These are phyloP conservation scores for Clunio marinus DNA, from an alignment of 2,888 invertebrate species.

Conservation along the genomic window DNA sequence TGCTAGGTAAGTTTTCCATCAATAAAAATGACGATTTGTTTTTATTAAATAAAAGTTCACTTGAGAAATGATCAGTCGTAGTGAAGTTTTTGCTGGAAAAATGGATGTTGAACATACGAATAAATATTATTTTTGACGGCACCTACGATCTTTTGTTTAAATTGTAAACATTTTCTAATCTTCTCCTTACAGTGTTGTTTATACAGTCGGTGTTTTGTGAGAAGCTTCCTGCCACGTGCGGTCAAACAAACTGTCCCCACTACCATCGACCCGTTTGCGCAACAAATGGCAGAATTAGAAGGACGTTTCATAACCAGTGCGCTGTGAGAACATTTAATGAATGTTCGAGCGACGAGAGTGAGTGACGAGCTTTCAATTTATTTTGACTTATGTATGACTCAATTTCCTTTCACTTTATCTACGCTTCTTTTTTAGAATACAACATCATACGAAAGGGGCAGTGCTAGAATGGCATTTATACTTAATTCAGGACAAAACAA, in stretches of 20 bases:
- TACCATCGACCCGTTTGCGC: constrained; percentile 15
- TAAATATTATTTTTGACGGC: not conserved
- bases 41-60: too few relatives aligned
- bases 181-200: constrained; percentile 3
- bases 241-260: constrained; percentile 27
- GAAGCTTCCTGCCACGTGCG: constrained; percentile 19
- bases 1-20: not conserved
- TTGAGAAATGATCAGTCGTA: too few relatives aligned
- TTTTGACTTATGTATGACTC: constrained; percentile 14
- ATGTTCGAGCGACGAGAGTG: constrained; percentile 31
- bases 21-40: too few relatives aligned
- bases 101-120: too few relatives aligned
- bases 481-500: too few relatives aligned
- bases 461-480: not conserved
- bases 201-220: constrained; percentile 25
- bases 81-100: too few relatives aligned
- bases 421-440: constrained; percentile 26
- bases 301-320: constrained; percentile 28
- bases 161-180: not conserved
- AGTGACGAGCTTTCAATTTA: constrained; percentile 15
- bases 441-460: constrained; percentile 31
- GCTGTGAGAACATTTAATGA: constrained; percentile 27
- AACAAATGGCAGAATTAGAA: constrained; percentile 18
- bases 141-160: not conserved
- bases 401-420: constrained; percentile 8